Evolutionary conservation across 2,113 vertebrate species (phyloP), one percentile per base, ranked within the genome.

Genomic region (Prolemur simus): DNA sequence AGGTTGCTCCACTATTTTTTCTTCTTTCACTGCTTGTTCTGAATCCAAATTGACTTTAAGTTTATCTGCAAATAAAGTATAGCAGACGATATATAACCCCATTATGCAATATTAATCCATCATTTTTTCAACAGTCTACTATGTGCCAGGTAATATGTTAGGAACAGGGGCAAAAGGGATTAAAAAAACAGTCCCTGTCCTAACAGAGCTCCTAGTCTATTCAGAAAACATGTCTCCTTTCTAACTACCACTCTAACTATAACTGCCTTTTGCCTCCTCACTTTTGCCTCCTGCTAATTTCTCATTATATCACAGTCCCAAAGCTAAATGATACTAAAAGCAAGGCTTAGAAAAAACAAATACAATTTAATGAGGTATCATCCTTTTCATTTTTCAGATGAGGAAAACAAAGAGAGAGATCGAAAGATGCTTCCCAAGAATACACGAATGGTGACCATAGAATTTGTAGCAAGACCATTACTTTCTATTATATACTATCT

Each of bases 21-120:
- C 95, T 92, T 98, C 99, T 96, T 99, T 99, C 47, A 97, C 88
- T 63, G 96, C 95, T 95, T 98, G 98, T 87, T 98, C 98, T 73
- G 98, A 94, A 60, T 97, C 95, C 80, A 98, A 69, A 90, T 0
- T 98, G 91, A 92, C 98, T 97, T 98, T 99, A 71, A 99, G 97
- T 98, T 99, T 99, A 98, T 96, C 99, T 99, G 97, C 29, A 91
- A 96, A 96, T 29, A 94, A 95, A 98, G 91, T 85, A 97, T 14
- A 95, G 81, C 47, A 97, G 93, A 89, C 0, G 6, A 96, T 89
- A 91, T 91, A 95, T 68, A 95, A 93, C 84, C 56, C 29, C 89
- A 68, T 21, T 14, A 0, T 74, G 78, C 58, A 97, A 85, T 96
- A 87, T 64, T 84, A 91, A 89, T 96, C 94, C 80, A 89, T 97